Evolutionary conservation across 1,140 invertebrate genomes (phyloP).

Genomic region (Pantala flavescens): DNA sequence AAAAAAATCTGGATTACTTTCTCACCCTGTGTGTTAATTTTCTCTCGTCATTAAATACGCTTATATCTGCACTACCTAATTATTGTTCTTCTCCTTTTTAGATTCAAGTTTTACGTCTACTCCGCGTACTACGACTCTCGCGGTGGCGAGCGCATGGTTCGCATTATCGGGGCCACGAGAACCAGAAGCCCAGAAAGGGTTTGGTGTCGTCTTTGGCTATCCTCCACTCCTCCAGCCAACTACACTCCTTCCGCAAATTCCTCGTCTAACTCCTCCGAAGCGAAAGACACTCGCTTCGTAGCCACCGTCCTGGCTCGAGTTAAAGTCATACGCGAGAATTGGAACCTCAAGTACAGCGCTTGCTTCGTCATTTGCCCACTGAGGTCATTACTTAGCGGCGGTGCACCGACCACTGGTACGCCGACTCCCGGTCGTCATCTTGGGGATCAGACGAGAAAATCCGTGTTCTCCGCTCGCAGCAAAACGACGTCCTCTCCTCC

Average conservation of each 20-base stretch:
- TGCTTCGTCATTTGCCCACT: constrained; percentile 77
- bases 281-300: background rate
- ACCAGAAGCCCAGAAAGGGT: constrained; percentile 72
- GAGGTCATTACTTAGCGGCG: constrained; percentile 32
- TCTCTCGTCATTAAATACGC: no score
- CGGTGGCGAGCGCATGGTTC: constrained; percentile 42
- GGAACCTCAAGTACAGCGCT: constrained; percentile 88
- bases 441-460: constrained; percentile 25
- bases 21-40: no score
- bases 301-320: constrained; percentile 27
- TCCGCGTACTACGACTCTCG: constrained; percentile 76
- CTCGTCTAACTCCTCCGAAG: background rate
- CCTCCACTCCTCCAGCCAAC: constrained; percentile 23
- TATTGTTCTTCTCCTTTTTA: constrained; percentile 26
- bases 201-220: constrained; percentile 75
- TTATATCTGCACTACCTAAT: no score
- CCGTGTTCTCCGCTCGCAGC: constrained; percentile 14
- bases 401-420: constrained; percentile 41
- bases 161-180: constrained; percentile 78
- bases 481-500: background rate
- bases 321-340: constrained; percentile 79
- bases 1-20: no score
- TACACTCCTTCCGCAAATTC: background rate
- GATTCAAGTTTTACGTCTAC: constrained; percentile 84
- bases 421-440: constrained; percentile 38